phyloP scores from a whole-genome alignment of 2,888 invertebrate species.

The Buathra laborator region DNA sequence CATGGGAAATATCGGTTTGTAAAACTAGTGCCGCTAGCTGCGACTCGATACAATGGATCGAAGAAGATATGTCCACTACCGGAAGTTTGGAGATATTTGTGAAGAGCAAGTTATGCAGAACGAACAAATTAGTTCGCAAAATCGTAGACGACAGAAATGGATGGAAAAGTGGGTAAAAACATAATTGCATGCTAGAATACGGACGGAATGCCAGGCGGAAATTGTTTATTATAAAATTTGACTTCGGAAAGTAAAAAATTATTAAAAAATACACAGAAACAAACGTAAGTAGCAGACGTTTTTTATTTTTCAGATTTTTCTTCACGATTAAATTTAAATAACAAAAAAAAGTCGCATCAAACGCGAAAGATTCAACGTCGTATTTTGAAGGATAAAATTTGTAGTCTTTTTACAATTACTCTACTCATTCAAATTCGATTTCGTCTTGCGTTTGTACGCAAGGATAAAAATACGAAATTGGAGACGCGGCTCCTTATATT shows the following conservation, averaged over 20 bases:
- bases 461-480: not conserved
- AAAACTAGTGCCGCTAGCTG: slow-evolving; percentile 43
- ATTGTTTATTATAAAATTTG: not conserved
- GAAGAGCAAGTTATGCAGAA: too few species aligned
- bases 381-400: not conserved
- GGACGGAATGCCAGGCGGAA: too few species aligned
- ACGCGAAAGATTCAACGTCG: not conserved
- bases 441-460: not conserved
- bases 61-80: slow-evolving; percentile 19
- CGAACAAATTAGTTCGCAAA: too few species aligned
- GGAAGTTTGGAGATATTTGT: slow-evolving; percentile 32
- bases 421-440: not conserved
- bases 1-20: slow-evolving; percentile 65
- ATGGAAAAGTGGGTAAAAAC: not conserved
- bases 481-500: not conserved
- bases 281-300: too few species aligned
- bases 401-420: not conserved
- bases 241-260: not conserved
- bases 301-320: too few species aligned
- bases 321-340: too few species aligned
- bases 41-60: slow-evolving; percentile 57
- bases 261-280: not conserved
- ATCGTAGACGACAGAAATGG: not conserved
- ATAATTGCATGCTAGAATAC: not conserved
- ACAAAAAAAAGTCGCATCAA: too few species aligned